Conservation (phyloP, 2,797 vertebrate species). For the Morelia viridis region DNA sequence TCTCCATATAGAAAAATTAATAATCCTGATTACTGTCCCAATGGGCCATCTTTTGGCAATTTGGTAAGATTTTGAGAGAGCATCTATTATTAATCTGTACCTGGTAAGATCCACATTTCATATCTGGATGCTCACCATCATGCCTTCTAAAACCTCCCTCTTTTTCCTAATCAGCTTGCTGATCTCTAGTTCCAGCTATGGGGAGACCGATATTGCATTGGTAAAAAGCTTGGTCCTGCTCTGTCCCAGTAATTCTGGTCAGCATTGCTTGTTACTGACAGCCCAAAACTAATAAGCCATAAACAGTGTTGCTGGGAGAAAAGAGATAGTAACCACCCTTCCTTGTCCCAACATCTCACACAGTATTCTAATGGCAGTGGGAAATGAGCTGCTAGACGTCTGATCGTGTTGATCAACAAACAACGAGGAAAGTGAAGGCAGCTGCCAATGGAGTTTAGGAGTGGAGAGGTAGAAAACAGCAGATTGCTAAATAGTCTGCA, state of each 20-base stretch:
- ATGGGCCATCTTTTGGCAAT: background rate
- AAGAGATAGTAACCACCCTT: background rate
- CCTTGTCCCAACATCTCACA: background rate
- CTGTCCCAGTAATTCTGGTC: background rate
- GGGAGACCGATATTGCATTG: background rate
- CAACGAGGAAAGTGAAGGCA: background rate
- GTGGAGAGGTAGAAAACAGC: constrained; percentile 22
- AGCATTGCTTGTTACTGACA: background rate
- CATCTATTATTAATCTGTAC: background rate
- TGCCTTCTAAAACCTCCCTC: background rate
- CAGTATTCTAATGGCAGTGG: background rate
- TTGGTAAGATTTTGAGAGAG: background rate
- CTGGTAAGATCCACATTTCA: background rate
- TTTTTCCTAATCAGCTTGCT: background rate
- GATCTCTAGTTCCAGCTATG: background rate
- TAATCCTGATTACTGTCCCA: background rate
- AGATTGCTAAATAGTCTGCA: constrained; percentile 26
- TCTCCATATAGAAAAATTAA: background rate
- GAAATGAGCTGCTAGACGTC: background rate
- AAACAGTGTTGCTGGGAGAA: background rate
- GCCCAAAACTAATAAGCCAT: background rate
- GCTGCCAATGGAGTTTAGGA: background rate
- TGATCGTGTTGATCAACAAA: background rate
- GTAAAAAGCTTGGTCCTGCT: background rate
- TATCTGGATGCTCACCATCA: background rate